Evolutionary conservation across 2,797 vertebrate species (phyloP).

Genomic region (Xenops minutus): DNA sequence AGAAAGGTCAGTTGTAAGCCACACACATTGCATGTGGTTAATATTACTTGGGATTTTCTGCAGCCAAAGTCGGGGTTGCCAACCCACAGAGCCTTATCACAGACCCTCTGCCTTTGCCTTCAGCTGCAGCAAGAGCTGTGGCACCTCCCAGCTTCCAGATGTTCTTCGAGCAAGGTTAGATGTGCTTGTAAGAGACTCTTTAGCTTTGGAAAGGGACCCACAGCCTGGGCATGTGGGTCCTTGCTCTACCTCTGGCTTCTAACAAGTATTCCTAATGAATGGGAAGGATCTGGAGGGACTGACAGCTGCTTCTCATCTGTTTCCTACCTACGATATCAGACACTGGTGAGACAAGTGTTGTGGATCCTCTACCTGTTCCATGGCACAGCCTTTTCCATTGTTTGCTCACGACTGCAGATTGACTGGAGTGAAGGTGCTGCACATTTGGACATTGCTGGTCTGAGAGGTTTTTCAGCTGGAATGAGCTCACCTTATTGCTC

Average conservation of each 20-base stretch:
- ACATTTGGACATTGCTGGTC: background rate
- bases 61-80: background rate
- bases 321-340: background rate
- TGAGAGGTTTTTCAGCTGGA: background rate
- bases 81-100: background rate
- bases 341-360: background rate
- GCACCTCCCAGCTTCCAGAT: background rate
- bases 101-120: background rate
- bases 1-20: background rate
- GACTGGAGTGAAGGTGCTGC: background rate
- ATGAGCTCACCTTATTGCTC: background rate
- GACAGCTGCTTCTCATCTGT: background rate
- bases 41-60: background rate
- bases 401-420: background rate
- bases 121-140: background rate
- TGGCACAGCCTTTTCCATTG: background rate
- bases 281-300: background rate
- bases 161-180: background rate
- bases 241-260: background rate
- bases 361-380: background rate
- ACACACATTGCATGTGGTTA: fast-evolving
- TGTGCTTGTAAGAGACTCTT: background rate
- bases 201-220: background rate
- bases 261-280: background rate
- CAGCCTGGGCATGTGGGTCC: background rate